Percentiles rank a stretch among this genome's conserved stretches.
These are phyloP conservation scores for Euphydryas editha DNA, from an alignment of 2,888 invertebrate species.

Conservation along the genomic window DNA sequence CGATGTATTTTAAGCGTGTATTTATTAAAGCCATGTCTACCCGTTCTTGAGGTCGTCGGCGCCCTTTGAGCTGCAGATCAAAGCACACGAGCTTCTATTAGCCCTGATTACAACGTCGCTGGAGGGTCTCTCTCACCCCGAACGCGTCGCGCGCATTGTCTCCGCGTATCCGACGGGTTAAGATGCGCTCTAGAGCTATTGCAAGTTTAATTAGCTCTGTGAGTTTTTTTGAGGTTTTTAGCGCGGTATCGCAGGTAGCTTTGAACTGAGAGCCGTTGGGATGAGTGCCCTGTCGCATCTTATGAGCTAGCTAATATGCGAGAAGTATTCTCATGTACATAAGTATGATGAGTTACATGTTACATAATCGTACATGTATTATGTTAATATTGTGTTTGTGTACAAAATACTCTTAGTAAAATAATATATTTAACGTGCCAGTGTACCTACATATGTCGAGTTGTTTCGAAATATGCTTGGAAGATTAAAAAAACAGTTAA, in stretches of 20 bases:
- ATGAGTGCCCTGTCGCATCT: constrained; percentile 18
- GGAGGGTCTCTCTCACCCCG: constrained; percentile 51
- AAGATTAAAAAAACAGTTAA: too few relatives aligned
- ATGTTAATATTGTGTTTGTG: background rate
- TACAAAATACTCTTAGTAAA: too few relatives aligned
- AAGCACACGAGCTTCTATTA: constrained; percentile 82
- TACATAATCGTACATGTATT: background rate
- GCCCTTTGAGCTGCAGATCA: constrained; percentile 80
- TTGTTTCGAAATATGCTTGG: too few relatives aligned
- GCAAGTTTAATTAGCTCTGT: constrained; percentile 75
- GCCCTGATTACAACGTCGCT: constrained; percentile 77
- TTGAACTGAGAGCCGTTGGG: constrained; percentile 32
- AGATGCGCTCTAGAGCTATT: constrained; percentile 72
- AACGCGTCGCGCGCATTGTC: constrained; percentile 58
- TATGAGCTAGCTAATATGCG: constrained; percentile 8
- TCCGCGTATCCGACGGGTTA: constrained; percentile 58
- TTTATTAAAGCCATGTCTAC: constrained; percentile 52
- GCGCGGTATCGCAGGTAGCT: constrained; percentile 36
- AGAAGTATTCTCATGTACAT: background rate
- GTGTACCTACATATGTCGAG: too few relatives aligned
- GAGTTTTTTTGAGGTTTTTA: constrained; percentile 39
- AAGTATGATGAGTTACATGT: background rate
- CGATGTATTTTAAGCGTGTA: too few relatives aligned
- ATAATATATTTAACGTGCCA: too few relatives aligned
- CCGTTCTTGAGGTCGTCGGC: constrained; percentile 64